A percentile compares a stretch with the other conserved stretches of the same genome.
Conservation (phyloP, 2,113 vertebrate species). For the Orthonyx spaldingii region DNA sequence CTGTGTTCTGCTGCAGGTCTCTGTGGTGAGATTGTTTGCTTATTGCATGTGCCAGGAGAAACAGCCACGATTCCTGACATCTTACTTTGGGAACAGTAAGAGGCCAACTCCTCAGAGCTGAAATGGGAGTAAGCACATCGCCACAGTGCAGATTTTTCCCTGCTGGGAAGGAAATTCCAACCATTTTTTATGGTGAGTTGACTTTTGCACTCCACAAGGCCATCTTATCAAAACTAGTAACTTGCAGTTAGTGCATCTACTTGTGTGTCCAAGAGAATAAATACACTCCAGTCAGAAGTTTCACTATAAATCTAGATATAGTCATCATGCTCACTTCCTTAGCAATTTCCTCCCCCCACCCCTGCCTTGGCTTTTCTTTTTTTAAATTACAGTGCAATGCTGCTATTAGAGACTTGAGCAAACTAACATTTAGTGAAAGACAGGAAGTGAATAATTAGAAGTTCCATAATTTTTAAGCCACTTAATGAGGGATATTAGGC, state of each 20-base stretch:
- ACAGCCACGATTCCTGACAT: accelerated
- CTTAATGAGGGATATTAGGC: background rate
- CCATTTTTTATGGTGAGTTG: background rate
- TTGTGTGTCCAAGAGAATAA: background rate
- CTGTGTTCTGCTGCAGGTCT: background rate
- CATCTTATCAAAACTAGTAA: background rate
- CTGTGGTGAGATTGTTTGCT: background rate
- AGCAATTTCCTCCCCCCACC: background rate
- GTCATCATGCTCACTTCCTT: accelerated
- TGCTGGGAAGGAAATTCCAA: background rate
- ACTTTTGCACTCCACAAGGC: background rate
- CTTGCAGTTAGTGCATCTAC: background rate
- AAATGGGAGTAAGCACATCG: background rate
- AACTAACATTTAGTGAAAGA: background rate
- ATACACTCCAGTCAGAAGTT: background rate
- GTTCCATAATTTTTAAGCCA: background rate
- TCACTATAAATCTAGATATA: background rate
- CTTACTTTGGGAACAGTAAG: background rate
- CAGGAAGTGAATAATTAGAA: background rate
- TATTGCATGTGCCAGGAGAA: background rate
- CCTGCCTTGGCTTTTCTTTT: background rate
- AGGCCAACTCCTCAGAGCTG: background rate
- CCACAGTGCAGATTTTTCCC: background rate
- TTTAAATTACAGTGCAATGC: background rate
- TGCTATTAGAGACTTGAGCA: background rate